Conservation (phyloP, 2,888 invertebrate genomes). For the Acronicta aceris region DNA sequence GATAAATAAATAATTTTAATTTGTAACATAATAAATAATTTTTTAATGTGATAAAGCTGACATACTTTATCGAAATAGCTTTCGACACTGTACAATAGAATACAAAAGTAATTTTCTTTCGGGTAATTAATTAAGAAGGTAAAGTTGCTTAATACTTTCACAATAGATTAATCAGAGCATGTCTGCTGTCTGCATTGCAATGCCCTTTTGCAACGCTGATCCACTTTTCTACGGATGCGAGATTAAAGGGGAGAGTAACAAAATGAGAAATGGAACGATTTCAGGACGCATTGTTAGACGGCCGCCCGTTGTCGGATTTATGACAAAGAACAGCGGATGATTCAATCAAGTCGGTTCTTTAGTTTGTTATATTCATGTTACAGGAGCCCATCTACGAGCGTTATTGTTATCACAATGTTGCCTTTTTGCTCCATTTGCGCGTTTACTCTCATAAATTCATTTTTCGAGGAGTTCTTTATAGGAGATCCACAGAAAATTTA, state of each 20-base stretch:
- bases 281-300: conserved; percentile 87
- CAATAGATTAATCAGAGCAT: conserved; percentile 86
- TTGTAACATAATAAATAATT: too few relatives aligned
- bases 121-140: conserved; percentile 58
- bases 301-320: conserved; percentile 88
- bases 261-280: conserved; percentile 89
- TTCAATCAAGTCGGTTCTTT: conserved; percentile 88
- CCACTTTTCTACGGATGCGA: conserved; percentile 88
- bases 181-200: conserved; percentile 84
- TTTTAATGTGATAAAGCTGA: too few relatives aligned
- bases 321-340: conserved; percentile 89
- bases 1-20: neutral
- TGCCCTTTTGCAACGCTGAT: conserved; percentile 87
- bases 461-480: conserved; percentile 35
- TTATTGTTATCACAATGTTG: conserved; percentile 81
- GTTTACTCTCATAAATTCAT: conserved; percentile 46
- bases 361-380: conserved; percentile 88
- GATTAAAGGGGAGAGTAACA: conserved; percentile 89
- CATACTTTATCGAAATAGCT: too few relatives aligned
- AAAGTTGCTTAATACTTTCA: conserved; percentile 66
- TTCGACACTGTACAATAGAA: neutral
- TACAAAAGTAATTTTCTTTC: conserved; percentile 30
- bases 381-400: conserved; percentile 76
- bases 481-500: neutral
- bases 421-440: conserved; percentile 75